Conservation (phyloP, 2,113 vertebrate species). For the Syngnathoides biaculeatus region DNA sequence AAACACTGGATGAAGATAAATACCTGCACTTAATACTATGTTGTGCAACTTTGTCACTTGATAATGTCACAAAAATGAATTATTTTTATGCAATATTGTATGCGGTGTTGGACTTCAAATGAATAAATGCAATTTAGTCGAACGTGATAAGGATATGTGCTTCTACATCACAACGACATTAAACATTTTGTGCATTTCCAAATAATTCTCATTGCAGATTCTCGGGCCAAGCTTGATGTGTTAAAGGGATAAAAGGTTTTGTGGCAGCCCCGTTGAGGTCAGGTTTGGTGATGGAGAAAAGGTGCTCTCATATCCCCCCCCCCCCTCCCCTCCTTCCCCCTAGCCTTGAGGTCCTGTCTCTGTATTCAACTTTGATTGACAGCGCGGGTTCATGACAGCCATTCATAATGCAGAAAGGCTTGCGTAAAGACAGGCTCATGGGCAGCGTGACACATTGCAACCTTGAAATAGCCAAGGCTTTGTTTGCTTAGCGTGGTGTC, state of each 20-base stretch:
- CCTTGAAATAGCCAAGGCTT: slow-evolving; percentile 52
- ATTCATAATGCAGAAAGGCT: slow-evolving; percentile 45
- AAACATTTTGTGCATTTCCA: background rate
- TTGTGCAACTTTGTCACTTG: background rate
- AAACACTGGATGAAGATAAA: no score
- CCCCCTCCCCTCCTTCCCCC: background rate
- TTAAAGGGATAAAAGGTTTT: background rate
- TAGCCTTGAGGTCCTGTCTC: slow-evolving; percentile 13
- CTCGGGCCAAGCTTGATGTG: background rate
- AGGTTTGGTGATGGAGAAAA: slow-evolving; percentile 1
- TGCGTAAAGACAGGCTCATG: slow-evolving; percentile 41
- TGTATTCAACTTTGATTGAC: slow-evolving; percentile 31
- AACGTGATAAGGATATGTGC: background rate
- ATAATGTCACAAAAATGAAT: background rate
- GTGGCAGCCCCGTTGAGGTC: background rate
- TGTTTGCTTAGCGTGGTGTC: slow-evolving; percentile 33
- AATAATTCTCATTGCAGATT: background rate
- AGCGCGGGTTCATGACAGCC: slow-evolving; percentile 24
- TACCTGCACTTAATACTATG: background rate
- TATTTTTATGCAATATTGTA: background rate
- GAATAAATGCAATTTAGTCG: background rate
- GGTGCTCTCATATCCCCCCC: slow-evolving; percentile 2
- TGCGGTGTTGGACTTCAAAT: background rate
- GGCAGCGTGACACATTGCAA: slow-evolving; percentile 52
- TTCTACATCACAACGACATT: background rate